phyloP scores from a whole-genome alignment of 2,888 invertebrate genomes.

The Mythimna pallens region DNA sequence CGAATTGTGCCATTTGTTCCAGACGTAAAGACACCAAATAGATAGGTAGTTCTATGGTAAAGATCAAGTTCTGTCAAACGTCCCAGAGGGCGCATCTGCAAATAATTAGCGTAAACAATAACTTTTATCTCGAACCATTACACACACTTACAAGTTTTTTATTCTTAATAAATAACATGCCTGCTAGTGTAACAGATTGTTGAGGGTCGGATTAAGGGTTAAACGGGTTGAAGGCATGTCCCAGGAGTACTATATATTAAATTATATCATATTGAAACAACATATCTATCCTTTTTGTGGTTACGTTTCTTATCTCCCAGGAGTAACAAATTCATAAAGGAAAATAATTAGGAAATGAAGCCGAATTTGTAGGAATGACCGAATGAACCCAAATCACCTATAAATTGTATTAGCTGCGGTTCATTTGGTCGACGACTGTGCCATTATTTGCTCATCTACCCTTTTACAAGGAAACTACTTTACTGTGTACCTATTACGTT shows the following conservation, averaged over 20 bases:
- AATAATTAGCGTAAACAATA: slow-evolving; percentile 16
- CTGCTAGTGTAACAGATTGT: slow-evolving; percentile 21
- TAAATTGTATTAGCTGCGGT: slow-evolving; percentile 39
- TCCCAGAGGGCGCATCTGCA: slow-evolving; percentile 22
- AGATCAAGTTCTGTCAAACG: slow-evolving; percentile 10
- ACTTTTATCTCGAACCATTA: slow-evolving; percentile 23
- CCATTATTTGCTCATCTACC: slow-evolving; percentile 22
- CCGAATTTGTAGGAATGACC: slow-evolving; percentile 8
- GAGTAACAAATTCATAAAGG: slow-evolving; percentile 16
- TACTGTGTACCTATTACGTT: slow-evolving; percentile 5
- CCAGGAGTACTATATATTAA: slow-evolving; percentile 17
- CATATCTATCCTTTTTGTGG: not conserved
- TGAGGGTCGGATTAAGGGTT: slow-evolving; percentile 20
- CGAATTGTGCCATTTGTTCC: slow-evolving; percentile 16
- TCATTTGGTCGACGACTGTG: slow-evolving; percentile 16
- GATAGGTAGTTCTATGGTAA: too few species aligned
- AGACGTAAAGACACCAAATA: not conserved
- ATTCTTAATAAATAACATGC: slow-evolving; percentile 18
- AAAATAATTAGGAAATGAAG: slow-evolving; percentile 29
- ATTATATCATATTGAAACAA: slow-evolving; percentile 8
- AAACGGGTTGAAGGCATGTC: slow-evolving; percentile 3
- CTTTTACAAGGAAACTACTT: slow-evolving; percentile 20
- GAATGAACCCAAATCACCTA: slow-evolving; percentile 19
- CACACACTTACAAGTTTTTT: slow-evolving; percentile 20
- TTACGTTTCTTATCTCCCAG: slow-evolving; percentile 21